phyloP scores from a whole-genome alignment of 2,888 invertebrate genomes.

The Encarsia formosa region DNA sequence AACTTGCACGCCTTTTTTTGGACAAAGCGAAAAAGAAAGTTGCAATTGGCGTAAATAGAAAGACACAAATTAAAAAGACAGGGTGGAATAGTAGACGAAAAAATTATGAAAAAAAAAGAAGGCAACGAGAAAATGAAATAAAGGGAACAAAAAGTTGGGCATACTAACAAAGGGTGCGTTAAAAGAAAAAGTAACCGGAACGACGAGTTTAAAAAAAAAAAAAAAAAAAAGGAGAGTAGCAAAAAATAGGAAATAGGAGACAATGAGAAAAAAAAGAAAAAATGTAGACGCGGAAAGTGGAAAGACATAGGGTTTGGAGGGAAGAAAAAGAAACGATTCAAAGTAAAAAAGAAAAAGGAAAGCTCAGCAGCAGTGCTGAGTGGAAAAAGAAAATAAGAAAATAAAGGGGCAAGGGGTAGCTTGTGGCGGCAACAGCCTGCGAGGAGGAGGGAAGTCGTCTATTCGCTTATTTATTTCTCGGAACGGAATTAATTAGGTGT shows the following conservation, averaged over 20 bases:
- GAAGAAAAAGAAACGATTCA: not conserved
- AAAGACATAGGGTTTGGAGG: constrained; percentile 10
- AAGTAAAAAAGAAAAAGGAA: not conserved
- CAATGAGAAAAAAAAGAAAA: too few relatives aligned
- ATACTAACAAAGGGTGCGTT: constrained; percentile 6
- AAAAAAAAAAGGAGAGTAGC: constrained; percentile 1
- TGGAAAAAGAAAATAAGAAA: not conserved
- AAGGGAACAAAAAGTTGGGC: constrained; percentile 3
- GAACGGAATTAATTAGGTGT: constrained; percentile 23
- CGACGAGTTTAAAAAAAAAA: not conserved
- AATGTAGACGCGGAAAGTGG: constrained; percentile 5
- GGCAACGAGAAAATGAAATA: constrained; percentile 8
- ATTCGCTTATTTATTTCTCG: constrained; percentile 24
- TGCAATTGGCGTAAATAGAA: not conserved
- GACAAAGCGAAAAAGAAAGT: too few relatives aligned
- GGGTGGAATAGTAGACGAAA: not conserved
- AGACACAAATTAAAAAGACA: not conserved
- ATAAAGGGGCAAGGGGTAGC: too few relatives aligned
- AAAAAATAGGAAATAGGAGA: constrained; percentile 10
- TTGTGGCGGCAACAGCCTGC: too few relatives aligned
- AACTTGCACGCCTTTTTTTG: too few relatives aligned
- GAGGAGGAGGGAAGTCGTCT: constrained; percentile 3
- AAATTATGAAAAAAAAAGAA: constrained; percentile 5
- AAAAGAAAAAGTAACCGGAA: not conserved
- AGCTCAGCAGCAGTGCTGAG: not conserved